These are phyloP conservation scores for Apamea sordens DNA, from an alignment of 2,888 invertebrate species.

Conservation along the genomic window DNA sequence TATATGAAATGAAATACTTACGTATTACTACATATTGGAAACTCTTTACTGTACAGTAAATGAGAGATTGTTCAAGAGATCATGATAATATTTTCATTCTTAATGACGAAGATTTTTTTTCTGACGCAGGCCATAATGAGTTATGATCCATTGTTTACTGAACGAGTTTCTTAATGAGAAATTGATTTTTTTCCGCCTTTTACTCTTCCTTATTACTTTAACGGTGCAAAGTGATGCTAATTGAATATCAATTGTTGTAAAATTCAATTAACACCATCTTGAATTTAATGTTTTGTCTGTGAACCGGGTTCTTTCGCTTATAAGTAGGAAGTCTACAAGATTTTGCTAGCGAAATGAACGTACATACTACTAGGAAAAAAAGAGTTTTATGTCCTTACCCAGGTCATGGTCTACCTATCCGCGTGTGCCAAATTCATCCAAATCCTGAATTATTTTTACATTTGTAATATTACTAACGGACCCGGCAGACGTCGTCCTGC, in stretches of 20 bases:
- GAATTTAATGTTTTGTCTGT: neutral
- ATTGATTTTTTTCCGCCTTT: conserved; percentile 2
- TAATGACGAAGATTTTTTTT: neutral
- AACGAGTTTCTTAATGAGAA: conserved; percentile 22
- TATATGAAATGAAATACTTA: neutral
- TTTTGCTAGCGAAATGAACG: too few species aligned
- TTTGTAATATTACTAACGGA: too few species aligned
- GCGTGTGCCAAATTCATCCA: too few species aligned
- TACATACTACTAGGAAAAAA: too few species aligned
- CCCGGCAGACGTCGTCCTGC: too few species aligned
- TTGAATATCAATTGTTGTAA: conserved; percentile 13
- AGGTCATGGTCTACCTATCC: too few species aligned
- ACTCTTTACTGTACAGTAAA: neutral
- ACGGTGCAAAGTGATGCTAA: neutral
- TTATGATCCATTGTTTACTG: conserved; percentile 33
- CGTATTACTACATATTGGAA: neutral
- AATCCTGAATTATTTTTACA: too few species aligned
- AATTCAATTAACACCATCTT: neutral
- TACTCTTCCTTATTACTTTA: conserved; percentile 15
- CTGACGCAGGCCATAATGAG: conserved; percentile 9
- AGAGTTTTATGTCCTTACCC: too few species aligned
- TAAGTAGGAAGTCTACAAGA: too few species aligned
- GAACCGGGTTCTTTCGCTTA: neutral
- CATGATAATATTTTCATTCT: conserved; percentile 6
- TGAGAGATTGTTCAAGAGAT: neutral